These are phyloP conservation scores for Lasius fuliginosus DNA, from an alignment of 2,888 invertebrate species.

Conservation along the genomic window DNA sequence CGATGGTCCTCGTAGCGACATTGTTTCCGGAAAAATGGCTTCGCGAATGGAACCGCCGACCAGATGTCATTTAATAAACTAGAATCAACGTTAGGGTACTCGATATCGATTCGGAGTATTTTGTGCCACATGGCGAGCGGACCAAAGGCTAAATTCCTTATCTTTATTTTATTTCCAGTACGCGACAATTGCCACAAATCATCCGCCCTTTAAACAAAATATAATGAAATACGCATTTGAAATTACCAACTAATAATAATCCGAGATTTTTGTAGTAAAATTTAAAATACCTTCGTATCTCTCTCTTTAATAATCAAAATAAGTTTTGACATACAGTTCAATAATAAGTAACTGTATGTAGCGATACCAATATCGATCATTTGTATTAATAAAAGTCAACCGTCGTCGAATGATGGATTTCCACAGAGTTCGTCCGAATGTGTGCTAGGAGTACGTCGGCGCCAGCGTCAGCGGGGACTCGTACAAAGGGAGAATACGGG, in stretches of 20 bases:
- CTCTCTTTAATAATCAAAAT: background rate
- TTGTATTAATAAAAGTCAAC: conserved; percentile 36
- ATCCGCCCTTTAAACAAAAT: background rate
- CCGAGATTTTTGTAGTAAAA: background rate
- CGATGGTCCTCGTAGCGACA: conserved; percentile 83
- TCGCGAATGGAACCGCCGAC: conserved; percentile 64
- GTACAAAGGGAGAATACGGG: conserved; percentile 56
- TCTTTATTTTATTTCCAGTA: background rate
- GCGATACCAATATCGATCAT: background rate
- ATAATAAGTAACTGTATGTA: background rate
- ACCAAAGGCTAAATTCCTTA: conserved; percentile 39
- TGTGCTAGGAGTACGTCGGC: conserved; percentile 61
- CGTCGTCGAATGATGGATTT: conserved; percentile 27
- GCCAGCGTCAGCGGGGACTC: conserved; percentile 52
- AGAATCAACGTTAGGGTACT: conserved; percentile 59
- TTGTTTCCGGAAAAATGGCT: conserved; percentile 84
- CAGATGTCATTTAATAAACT: conserved; percentile 75
- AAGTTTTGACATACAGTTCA: background rate
- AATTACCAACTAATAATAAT: background rate
- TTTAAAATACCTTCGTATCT: background rate
- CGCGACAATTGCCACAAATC: background rate
- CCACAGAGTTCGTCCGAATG: conserved; percentile 6
- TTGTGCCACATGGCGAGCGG: conserved; percentile 17
- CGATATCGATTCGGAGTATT: conserved; percentile 27
- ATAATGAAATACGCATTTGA: conserved; percentile 10